phyloP scores from a whole-genome alignment of 2,113 vertebrate species.

The Cavia aperea region DNA sequence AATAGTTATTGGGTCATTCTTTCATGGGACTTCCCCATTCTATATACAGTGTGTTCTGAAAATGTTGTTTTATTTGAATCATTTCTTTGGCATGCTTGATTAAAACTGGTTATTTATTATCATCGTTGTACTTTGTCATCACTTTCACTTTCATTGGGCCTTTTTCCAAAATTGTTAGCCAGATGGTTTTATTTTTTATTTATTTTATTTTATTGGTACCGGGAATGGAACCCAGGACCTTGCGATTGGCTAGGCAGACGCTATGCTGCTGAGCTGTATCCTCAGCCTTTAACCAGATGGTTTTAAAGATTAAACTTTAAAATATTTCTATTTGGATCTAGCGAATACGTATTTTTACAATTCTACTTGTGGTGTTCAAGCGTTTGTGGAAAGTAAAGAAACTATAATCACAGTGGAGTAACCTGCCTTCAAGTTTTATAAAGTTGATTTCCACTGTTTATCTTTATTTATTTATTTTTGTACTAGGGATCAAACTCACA shows the following conservation, averaged over 20 bases:
- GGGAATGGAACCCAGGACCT: too few species aligned
- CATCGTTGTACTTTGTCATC: not conserved
- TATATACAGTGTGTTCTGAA: not conserved
- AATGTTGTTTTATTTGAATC: conserved; percentile 44
- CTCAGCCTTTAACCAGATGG: not conserved
- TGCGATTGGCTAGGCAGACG: too few species aligned
- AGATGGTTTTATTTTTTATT: not conserved
- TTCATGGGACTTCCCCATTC: conserved; percentile 17
- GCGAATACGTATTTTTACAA: not conserved
- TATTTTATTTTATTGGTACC: too few species aligned
- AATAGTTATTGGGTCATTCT: conserved; percentile 25
- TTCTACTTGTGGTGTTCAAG: not conserved
- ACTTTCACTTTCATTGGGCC: not conserved
- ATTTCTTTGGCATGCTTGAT: conserved; percentile 30
- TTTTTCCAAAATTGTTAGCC: conserved; percentile 27
- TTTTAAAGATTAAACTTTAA: conserved; percentile 31
- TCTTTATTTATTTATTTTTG: not conserved
- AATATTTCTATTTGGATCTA: not conserved
- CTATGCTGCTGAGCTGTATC: too few species aligned
- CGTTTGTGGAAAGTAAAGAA: conserved; percentile 40
- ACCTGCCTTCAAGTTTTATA: conserved; percentile 41
- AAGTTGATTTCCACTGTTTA: conserved; percentile 45
- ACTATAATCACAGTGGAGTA: not conserved
- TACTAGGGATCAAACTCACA: too few species aligned
- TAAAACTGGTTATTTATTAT: conserved; percentile 32